A percentile compares a stretch with the other conserved stretches of the same genome.
Conservation (phyloP, 2,888 invertebrate genomes). For the Mesorhabditis sp. region DNA sequence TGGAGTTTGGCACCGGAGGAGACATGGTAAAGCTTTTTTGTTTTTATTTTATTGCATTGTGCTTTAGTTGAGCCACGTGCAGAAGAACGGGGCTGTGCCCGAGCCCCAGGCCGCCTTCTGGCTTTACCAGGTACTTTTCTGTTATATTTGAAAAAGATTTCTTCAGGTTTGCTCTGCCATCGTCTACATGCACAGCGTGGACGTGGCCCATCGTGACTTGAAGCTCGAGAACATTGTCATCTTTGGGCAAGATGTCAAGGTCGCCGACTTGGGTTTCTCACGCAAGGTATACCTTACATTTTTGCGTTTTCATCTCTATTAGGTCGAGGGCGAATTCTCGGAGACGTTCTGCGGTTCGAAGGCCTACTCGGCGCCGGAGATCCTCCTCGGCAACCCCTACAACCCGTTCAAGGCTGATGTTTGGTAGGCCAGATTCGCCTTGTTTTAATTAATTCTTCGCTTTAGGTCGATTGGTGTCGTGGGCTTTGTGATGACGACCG, state of each 20-base stretch:
- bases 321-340: conserved; percentile 37
- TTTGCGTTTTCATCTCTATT: not conserved
- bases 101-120: conserved; percentile 58
- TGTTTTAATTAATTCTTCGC: not conserved
- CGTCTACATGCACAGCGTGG: conserved; percentile 11
- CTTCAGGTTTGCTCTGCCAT: not conserved
- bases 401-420: conserved; percentile 62
- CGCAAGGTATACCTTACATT: conserved; percentile 33
- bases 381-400: conserved; percentile 60
- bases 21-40: conserved; percentile 52
- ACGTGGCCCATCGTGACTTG: conserved; percentile 62
- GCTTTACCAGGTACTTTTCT: conserved; percentile 55
- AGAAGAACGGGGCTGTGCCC: conserved; percentile 59
- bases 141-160: no score
- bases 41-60: not conserved
- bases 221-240: conserved; percentile 63
- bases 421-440: conserved; percentile 49
- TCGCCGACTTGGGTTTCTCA: conserved; percentile 62
- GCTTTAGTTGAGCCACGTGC: conserved; percentile 59
- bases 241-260: conserved; percentile 58
- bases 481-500: conserved; percentile 61
- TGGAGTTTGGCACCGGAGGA: conserved; percentile 61
- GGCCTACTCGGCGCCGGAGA: conserved; percentile 60
- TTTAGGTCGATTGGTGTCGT: conserved; percentile 61
- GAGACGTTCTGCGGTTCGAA: conserved; percentile 63